Percentiles rank a stretch among this genome's conserved stretches.
Evolutionary conservation across 2,888 invertebrate species (phyloP).

Genomic region (Microctonus hyperodae): DNA sequence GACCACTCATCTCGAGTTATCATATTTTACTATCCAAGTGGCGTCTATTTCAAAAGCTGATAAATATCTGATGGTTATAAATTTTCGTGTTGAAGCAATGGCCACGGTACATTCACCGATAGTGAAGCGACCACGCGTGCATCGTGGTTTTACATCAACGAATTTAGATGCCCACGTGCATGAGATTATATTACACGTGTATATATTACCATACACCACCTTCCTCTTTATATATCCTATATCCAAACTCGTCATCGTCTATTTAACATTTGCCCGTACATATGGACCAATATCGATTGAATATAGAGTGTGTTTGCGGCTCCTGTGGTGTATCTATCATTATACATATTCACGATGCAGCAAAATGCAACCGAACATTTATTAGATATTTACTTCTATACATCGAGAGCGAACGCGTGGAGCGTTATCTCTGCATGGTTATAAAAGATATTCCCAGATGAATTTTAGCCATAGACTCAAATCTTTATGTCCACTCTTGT

Average conservation of each 20-base stretch:
- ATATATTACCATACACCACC: slow-evolving; percentile 18
- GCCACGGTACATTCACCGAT: slow-evolving; percentile 23
- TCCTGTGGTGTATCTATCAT: not conserved
- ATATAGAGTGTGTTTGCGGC: not conserved
- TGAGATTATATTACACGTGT: slow-evolving; percentile 18
- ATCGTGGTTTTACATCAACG: slow-evolving; percentile 17
- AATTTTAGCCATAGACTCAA: slow-evolving; percentile 15
- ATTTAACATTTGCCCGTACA: not conserved
- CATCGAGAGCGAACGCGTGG: slow-evolving; percentile 1
- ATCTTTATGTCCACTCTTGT: slow-evolving; percentile 4
- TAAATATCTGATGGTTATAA: slow-evolving; percentile 37
- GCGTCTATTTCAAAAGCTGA: slow-evolving; percentile 39
- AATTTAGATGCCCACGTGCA: slow-evolving; percentile 35
- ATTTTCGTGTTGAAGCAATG: slow-evolving; percentile 36
- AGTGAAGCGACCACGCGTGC: slow-evolving; percentile 8
- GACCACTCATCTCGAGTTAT: slow-evolving; percentile 13
- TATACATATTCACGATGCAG: not conserved
- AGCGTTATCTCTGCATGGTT: slow-evolving; percentile 1
- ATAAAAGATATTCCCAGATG: slow-evolving; percentile 27
- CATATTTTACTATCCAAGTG: slow-evolving; percentile 24
- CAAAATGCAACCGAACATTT: slow-evolving; percentile 16
- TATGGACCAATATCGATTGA: slow-evolving; percentile 12
- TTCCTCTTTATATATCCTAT: not conserved
- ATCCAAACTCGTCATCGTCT: not conserved
- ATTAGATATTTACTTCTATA: slow-evolving; percentile 14